phyloP scores from a whole-genome alignment of 2,888 invertebrate species.

The Leptodirus hochenwartii region DNA sequence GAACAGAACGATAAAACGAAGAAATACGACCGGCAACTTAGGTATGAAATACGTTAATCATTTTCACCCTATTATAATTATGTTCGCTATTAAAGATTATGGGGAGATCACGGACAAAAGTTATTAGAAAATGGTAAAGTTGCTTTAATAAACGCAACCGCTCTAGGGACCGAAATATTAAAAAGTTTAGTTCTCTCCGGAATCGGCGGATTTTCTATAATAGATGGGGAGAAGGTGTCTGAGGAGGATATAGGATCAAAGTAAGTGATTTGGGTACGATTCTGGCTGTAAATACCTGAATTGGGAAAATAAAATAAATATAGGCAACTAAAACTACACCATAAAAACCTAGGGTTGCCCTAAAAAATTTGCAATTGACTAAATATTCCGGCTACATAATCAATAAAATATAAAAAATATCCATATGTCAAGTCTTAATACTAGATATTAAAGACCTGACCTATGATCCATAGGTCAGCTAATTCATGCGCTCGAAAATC shows the following conservation, averaged over 20 bases:
- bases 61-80: conserved; percentile 3
- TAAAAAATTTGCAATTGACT: conserved; percentile 4
- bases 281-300: conserved; percentile 1
- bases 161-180: conserved; percentile 83
- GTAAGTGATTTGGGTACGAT: too few species aligned
- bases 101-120: conserved; percentile 96
- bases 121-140: conserved; percentile 77
- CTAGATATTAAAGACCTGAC: too few species aligned
- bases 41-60: conserved; percentile 17
- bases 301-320: too few species aligned
- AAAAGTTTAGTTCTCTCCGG: conserved; percentile 93
- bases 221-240: conserved; percentile 72
- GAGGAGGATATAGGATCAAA: conserved; percentile 90
- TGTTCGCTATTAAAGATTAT: conserved; percentile 43
- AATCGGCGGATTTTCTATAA: conserved; percentile 78
- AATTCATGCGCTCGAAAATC: too few species aligned
- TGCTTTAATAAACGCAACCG: conserved; percentile 86
- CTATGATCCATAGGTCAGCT: too few species aligned
- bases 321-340: too few species aligned
- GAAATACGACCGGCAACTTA: conserved; percentile 57
- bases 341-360: too few species aligned
- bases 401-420: too few species aligned
- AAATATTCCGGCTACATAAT: too few species aligned
- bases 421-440: too few species aligned
- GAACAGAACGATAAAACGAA: conserved; percentile 48